phyloP scores from a whole-genome alignment of 2,113 vertebrate species.

The Gymnarchus niloticus region DNA sequence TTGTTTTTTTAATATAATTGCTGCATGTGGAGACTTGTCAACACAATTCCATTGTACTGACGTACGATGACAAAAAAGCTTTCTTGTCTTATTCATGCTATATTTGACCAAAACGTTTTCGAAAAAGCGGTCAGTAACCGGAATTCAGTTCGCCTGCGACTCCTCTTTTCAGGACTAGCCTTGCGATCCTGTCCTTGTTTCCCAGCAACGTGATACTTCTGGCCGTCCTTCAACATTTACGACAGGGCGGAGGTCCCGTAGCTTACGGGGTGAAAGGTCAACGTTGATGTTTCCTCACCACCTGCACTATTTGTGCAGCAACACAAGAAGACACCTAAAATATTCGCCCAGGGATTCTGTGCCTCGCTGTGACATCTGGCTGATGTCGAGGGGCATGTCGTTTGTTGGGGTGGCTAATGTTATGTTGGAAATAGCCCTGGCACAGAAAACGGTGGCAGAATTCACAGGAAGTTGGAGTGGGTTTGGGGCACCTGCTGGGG shows the following conservation, averaged over 20 bases:
- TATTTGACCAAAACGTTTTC: conserved; percentile 37
- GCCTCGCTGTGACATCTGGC: conserved; percentile 39
- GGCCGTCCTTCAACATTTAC: neutral
- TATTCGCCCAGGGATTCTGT: conserved; percentile 34
- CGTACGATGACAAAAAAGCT: neutral
- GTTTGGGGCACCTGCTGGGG: conserved; percentile 42
- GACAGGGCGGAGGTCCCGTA: neutral
- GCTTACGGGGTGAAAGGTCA: conserved; percentile 12
- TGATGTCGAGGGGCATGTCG: conserved; percentile 30
- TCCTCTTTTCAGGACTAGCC: conserved; percentile 33
- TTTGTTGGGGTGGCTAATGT: conserved; percentile 51
- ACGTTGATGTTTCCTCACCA: neutral
- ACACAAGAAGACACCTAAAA: conserved; percentile 52
- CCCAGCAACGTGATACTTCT: neutral
- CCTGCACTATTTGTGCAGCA: conserved; percentile 42
- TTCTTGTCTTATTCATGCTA: conserved; percentile 36
- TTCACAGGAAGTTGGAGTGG: conserved; percentile 30
- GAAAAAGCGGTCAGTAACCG: conserved; percentile 41
- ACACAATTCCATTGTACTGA: too few relatives aligned
- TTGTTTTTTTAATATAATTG: too few relatives aligned
- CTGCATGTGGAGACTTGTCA: neutral
- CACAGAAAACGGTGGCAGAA: conserved; percentile 32
- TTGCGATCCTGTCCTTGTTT: conserved; percentile 25
- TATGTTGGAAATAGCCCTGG: conserved; percentile 49
- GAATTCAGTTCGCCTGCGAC: conserved; percentile 28